Evolutionary conservation across 2,797 vertebrate species (phyloP).

Genomic region (Mergus octosetaceus): DNA sequence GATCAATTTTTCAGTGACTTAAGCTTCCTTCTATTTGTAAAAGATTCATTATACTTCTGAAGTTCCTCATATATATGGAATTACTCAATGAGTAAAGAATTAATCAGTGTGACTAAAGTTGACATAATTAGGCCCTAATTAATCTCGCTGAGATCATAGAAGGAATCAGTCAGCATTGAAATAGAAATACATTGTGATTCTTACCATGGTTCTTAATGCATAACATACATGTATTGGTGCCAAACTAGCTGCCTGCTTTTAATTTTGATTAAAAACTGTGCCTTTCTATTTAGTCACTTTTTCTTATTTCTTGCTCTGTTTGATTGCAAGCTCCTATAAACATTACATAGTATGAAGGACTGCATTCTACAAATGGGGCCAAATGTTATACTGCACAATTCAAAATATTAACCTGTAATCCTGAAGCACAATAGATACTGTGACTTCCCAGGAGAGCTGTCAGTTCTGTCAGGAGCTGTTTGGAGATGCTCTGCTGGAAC

Average conservation of each 20-base stretch:
- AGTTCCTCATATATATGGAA: not conserved
- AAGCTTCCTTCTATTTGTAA: not conserved
- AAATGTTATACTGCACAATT: accelerated
- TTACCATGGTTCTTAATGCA: not conserved
- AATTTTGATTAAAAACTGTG: not conserved
- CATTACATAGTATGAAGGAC: not conserved
- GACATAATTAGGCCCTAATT: slow-evolving; percentile 26
- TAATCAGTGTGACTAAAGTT: not conserved
- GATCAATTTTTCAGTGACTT: not conserved
- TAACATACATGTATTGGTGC: not conserved
- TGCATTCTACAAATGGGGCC: not conserved
- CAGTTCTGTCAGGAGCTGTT: not conserved
- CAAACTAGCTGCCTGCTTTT: not conserved
- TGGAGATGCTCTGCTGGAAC: not conserved
- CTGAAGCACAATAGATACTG: not conserved
- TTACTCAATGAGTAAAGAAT: slow-evolving; percentile 4
- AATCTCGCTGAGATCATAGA: not conserved
- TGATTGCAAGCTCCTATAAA: not conserved
- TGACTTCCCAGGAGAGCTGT: not conserved
- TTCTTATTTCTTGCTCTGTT: not conserved
- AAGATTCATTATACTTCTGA: not conserved
- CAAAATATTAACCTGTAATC: not conserved
- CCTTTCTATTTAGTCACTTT: not conserved
- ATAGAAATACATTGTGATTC: not conserved
- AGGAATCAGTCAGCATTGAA: not conserved